Conservation (phyloP, 2,113 vertebrate species). For the Procavia capensis region DNA sequence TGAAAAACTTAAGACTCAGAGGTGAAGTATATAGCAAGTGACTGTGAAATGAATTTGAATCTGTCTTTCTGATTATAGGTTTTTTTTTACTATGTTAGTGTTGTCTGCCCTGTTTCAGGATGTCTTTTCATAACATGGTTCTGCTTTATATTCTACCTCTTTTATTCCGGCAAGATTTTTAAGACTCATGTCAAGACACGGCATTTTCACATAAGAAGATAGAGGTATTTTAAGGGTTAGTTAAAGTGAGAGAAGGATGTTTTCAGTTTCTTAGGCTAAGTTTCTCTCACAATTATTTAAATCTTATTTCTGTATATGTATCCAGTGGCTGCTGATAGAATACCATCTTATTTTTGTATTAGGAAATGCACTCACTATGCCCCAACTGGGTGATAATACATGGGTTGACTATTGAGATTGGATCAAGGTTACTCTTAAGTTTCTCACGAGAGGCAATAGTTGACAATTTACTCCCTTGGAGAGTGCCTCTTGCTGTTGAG, state of each 20-base stretch:
- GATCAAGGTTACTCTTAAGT: slow-evolving; percentile 82
- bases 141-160: slow-evolving; percentile 49
- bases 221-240: slow-evolving; percentile 39
- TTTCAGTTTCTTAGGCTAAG: slow-evolving; percentile 72
- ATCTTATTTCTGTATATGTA: slow-evolving; percentile 77
- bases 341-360: slow-evolving; percentile 84
- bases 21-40: background rate
- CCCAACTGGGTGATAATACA: slow-evolving; percentile 83
- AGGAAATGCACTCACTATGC: slow-evolving; percentile 80
- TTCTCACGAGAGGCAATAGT: slow-evolving; percentile 81
- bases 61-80: background rate
- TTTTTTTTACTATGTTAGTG: background rate
- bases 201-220: slow-evolving; percentile 28
- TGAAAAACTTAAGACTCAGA: slow-evolving; percentile 41
- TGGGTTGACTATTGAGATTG: slow-evolving; percentile 83
- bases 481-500: slow-evolving; percentile 83
- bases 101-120: background rate
- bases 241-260: slow-evolving; percentile 63
- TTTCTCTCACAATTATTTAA: slow-evolving; percentile 79
- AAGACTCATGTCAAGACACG: background rate
- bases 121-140: slow-evolving; percentile 21
- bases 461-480: slow-evolving; percentile 79
- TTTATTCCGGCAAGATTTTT: background rate
- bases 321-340: slow-evolving; percentile 79
- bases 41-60: slow-evolving; percentile 11